Base-by-base conservation (phyloP, 2,113 vertebrate species). In the Leiothrix lutea region DNA sequence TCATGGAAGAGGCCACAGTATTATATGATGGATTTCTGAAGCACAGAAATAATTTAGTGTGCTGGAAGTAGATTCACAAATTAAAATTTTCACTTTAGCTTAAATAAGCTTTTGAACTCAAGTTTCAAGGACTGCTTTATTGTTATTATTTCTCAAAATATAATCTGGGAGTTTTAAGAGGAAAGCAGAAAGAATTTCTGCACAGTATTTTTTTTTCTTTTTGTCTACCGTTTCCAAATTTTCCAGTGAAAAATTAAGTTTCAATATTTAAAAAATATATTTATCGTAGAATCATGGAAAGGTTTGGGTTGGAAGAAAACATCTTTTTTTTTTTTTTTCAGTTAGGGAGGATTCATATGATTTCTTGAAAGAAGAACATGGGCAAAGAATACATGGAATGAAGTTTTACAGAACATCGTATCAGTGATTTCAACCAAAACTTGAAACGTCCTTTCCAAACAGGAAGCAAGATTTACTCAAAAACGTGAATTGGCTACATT, bases 91-190 rank as follows among this genome's bases (percentile, higher is more conserved):
- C 29, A n/a, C 45, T 83, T 90, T 61, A 84, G 53, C 22, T 44
- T 71, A 86, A 90, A 64, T 36, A 80, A 74, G 75, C 9, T 75
- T 91, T 64, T 65, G 44, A 95, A 87, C 29, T 94, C 44, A 50
- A 21, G 33, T 85, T 86, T 82, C 57, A 81, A 92, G 48, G 33
- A 66, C 18, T 50, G 15, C 7, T 85, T 92, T 74, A 79, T 72
- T 96, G 61, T 85, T 92, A 69, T 90, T 90, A 82, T 88, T 94
- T 90, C 82, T 94, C 88, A 82, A 95, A 95, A 91, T 64, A 82
- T 6, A 40, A 71, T 79, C 61, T 81, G 50, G 15, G 28, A 38
- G 3, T 61, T 93, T 90, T 80, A 62, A 70, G 42, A 86, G 69
- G 73, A 91, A 94, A 95, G 44, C 36, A 74, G 66, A 79, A 91